Evolutionary conservation across 2,888 invertebrate species (phyloP), one percentile per base, ranked within the genome.

Genomic region (Erannis defoliaria): DNA sequence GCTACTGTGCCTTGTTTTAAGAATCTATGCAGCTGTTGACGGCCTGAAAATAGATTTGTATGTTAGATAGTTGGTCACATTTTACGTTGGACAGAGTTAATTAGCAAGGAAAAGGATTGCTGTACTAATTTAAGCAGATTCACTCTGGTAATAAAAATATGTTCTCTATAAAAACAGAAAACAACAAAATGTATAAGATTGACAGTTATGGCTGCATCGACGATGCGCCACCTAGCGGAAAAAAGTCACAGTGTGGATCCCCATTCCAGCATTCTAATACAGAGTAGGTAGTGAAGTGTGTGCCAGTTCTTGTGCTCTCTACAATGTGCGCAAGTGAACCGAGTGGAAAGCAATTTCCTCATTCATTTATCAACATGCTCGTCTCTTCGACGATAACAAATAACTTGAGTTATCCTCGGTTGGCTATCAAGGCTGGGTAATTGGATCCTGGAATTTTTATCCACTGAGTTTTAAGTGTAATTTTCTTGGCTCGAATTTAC

Each of bases 301-400:
- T 42, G 42, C 54, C 40, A 16, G 31, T 55, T 51, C 40, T 53
- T 55, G 45, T 40, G 40, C 33, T 38, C 40, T 59, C 46, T 40
- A 50, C 46, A 61, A 45, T 56, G 56, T 55, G 31, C 60, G 60
- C 51, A 40, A 57, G 56, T 54, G 62, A 42, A 57, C 53, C 53
- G 62, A 48, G 62, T 53, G 37, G 48, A 53, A 62, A 62, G 53
- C 62, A 56, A 62, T 62, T 62, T 57, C 62, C 62, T 6, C 48
- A 53, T 57, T 62, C 56, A 62, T 62, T 62, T 62, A 62, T 62
- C 62, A 62, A 51, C 51, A 51, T 26, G 62, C 53, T 48, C 54
- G 42, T 55, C 55, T 61, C 50, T 61, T 50, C 55, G 55, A 46
- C 51, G 62, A 62, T 62, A 62, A 53, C 56, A 62, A 62, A 62